A percentile compares a stretch with the other conserved stretches of the same genome.
Evolutionary conservation across 2,113 vertebrate species (phyloP).

Genomic region (Muntiacus muntjak): DNA sequence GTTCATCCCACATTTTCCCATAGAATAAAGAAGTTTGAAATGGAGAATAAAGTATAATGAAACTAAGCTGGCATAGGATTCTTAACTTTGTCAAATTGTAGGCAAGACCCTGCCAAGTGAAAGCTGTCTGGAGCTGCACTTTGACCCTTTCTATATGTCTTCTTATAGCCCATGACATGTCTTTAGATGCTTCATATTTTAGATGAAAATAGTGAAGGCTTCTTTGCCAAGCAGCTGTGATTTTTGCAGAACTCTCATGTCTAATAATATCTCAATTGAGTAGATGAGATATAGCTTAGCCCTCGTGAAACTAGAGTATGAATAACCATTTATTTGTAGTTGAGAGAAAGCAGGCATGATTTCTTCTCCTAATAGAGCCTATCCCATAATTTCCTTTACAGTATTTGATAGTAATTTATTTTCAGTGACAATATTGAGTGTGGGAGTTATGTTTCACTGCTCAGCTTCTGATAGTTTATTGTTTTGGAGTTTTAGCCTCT

Average conservation of each 20-base stretch:
- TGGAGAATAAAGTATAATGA: constrained; percentile 12
- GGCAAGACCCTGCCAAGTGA: not conserved
- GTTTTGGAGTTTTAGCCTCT: not conserved
- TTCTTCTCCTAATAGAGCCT: not conserved
- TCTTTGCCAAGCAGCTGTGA: not conserved
- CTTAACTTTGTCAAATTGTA: not conserved
- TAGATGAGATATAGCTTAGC: not conserved
- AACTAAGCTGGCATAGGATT: not conserved
- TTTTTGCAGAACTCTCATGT: not conserved
- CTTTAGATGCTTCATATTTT: not conserved
- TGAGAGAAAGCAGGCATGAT: not conserved
- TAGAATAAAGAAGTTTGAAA: constrained; percentile 2
- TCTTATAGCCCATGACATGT: not conserved
- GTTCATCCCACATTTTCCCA: not conserved
- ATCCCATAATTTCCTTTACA: not conserved
- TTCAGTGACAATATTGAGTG: not conserved
- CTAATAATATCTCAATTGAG: constrained; percentile 30
- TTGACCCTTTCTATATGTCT: not conserved
- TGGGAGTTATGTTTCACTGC: not conserved
- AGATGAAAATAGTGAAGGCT: not conserved
- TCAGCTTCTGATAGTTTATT: not conserved
- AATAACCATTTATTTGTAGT: not conserved
- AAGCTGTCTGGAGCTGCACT: not conserved
- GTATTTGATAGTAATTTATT: not conserved
- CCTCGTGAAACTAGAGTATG: not conserved